A percentile compares a stretch with the other conserved stretches of the same genome.
Evolutionary conservation across 2,888 invertebrate species (phyloP).

Genomic region (Hypsopygia costalis): DNA sequence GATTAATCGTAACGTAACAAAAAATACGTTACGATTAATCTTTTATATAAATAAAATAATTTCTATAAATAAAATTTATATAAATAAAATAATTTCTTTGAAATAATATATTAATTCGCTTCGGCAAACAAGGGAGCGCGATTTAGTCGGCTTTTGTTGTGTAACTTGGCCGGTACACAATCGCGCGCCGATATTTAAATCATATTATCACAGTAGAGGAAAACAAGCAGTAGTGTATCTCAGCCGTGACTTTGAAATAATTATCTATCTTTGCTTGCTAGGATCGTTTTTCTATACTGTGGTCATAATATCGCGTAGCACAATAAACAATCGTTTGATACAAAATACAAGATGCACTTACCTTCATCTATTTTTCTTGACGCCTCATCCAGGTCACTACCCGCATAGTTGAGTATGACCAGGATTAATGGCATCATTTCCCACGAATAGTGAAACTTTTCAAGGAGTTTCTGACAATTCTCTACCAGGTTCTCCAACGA

Average conservation of each 20-base stretch:
- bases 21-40: not conserved
- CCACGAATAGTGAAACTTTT: constrained; percentile 89
- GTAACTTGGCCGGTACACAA: not conserved
- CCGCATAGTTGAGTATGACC: constrained; percentile 88
- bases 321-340: not conserved
- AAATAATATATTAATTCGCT: not conserved
- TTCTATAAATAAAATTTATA: too few relatives aligned
- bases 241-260: too few relatives aligned
- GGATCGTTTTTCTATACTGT: too few relatives aligned
- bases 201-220: not conserved
- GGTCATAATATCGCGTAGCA: too few relatives aligned
- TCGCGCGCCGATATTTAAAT: not conserved
- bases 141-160: not conserved
- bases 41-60: not conserved
- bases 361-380: constrained; percentile 89
- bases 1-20: too few relatives aligned
- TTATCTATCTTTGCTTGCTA: too few relatives aligned
- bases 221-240: too few relatives aligned
- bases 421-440: constrained; percentile 90
- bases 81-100: too few relatives aligned
- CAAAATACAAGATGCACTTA: constrained; percentile 34
- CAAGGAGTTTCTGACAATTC: constrained; percentile 86
- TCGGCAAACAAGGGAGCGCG: not conserved
- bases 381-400: constrained; percentile 87
- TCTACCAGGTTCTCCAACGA: constrained; percentile 81